These are phyloP conservation scores for Leucoraja erinaceus DNA, from an alignment of 2,113 vertebrate genomes.

Conservation along the genomic window DNA sequence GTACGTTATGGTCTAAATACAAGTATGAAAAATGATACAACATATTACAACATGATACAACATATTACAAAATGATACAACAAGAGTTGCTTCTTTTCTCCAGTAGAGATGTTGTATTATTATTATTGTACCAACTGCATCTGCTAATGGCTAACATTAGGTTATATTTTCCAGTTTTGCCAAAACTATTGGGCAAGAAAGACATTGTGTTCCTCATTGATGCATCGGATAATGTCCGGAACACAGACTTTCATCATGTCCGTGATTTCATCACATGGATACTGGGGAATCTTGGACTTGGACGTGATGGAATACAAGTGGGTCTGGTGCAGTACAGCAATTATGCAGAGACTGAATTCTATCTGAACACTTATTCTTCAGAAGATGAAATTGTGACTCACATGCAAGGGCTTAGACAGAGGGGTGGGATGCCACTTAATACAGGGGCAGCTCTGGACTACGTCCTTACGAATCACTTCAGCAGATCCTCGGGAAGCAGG, in stretches of 20 bases:
- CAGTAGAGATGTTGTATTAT: not conserved
- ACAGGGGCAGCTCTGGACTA: slow-evolving; percentile 77
- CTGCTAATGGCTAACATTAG: not conserved
- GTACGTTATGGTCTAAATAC: not conserved
- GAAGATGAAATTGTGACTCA: slow-evolving; percentile 54
- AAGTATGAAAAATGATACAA: not conserved
- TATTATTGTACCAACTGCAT: not conserved
- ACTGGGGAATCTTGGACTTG: slow-evolving; percentile 73
- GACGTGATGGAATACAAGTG: slow-evolving; percentile 74
- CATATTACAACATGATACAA: not conserved
- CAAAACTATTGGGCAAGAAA: not conserved
- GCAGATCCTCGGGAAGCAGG: slow-evolving; percentile 64
- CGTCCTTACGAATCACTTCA: slow-evolving; percentile 69
- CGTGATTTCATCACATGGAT: slow-evolving; percentile 73
- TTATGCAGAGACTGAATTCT: slow-evolving; percentile 64
- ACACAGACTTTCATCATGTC: slow-evolving; percentile 55
- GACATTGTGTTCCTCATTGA: slow-evolving; percentile 94
- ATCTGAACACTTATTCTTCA: slow-evolving; percentile 63
- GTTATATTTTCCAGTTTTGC: not conserved
- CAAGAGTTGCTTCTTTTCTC: not conserved
- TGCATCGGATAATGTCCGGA: slow-evolving; percentile 68
- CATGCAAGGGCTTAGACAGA: slow-evolving; percentile 56
- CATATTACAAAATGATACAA: too few relatives aligned
- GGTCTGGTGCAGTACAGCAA: slow-evolving; percentile 72
- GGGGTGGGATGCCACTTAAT: slow-evolving; percentile 57